A percentile compares a stretch with the other conserved stretches of the same genome.
Conservation (phyloP, 2,888 invertebrate species). For the Onchidella celtica region DNA sequence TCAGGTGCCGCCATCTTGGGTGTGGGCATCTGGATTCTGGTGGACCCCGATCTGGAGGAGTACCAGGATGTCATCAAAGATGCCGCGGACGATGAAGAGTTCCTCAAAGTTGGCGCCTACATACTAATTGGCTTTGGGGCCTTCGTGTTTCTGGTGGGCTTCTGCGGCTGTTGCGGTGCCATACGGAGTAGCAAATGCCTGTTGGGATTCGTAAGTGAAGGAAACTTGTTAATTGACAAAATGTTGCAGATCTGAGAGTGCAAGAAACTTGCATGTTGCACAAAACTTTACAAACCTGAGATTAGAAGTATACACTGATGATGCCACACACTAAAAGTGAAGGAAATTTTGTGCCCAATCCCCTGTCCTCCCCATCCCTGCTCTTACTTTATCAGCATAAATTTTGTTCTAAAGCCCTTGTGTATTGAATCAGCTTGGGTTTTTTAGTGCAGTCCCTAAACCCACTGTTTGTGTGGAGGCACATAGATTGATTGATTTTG, state of each 20-base stretch:
- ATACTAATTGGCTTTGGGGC: slow-evolving; percentile 82
- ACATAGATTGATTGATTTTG: no score
- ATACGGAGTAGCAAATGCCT: slow-evolving; percentile 82
- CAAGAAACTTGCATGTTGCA: neutral
- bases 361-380: no score
- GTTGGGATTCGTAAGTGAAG: slow-evolving; percentile 81
- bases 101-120: slow-evolving; percentile 80
- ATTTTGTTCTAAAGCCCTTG: no score
- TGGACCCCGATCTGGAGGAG: slow-evolving; percentile 82
- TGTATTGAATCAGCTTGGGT: no score
- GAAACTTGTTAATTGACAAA: no score
- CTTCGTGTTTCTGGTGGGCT: slow-evolving; percentile 82
- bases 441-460: no score
- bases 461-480: no score
- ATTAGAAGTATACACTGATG: neutral
- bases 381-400: no score
- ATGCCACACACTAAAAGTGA: no score
- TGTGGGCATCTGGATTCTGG: slow-evolving; percentile 82
- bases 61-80: slow-evolving; percentile 81
- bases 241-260: no score
- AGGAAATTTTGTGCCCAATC: no score
- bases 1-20: slow-evolving; percentile 83
- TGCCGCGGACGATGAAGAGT: slow-evolving; percentile 70
- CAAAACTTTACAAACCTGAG: neutral
- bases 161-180: slow-evolving; percentile 84